phyloP scores from a whole-genome alignment of 1,140 invertebrate genomes.

The Lepidurus apus region DNA sequence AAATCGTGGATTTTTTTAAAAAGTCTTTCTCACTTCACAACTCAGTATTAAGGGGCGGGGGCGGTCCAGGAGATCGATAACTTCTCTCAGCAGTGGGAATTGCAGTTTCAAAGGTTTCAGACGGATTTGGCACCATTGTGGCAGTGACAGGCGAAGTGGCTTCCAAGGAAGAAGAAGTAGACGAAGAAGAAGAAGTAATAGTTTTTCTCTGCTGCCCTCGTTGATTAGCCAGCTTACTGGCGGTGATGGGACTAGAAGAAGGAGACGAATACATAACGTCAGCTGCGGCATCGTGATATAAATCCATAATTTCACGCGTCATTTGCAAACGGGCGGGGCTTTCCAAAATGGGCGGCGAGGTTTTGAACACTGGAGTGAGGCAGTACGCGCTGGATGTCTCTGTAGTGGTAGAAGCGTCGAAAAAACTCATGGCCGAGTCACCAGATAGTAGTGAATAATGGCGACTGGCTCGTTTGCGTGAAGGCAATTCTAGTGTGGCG shows the following conservation, averaged over 20 bases:
- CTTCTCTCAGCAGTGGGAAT: neutral
- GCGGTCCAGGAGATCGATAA: constrained; percentile 23
- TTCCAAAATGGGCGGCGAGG: neutral
- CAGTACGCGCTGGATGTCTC: constrained; percentile 32
- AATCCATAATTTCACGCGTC: constrained; percentile 30
- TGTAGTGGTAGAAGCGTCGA: constrained; percentile 13
- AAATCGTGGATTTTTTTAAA: neutral
- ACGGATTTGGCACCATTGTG: neutral
- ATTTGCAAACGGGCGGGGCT: neutral
- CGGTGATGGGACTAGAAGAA: neutral
- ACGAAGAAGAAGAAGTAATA: constrained; percentile 25
- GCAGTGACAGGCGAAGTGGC: constrained; percentile 25
- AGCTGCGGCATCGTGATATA: constrained; percentile 32
- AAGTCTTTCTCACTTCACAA: constrained; percentile 5
- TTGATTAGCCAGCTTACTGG: constrained; percentile 23
- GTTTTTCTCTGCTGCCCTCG: neutral
- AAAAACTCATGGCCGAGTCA: constrained; percentile 34
- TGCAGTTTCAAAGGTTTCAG: neutral
- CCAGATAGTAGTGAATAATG: constrained; percentile 37
- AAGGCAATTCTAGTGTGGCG: constrained; percentile 28
- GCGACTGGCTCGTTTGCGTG: constrained; percentile 34
- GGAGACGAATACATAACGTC: constrained; percentile 17
- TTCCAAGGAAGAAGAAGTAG: neutral
- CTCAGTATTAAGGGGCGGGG: constrained; percentile 18
- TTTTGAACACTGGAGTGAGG: constrained; percentile 28